Percentiles rank a stretch among this genome's conserved stretches.
These are phyloP conservation scores for Athalia cordata DNA, from an alignment of 2,888 invertebrate genomes.

Conservation along the genomic window DNA sequence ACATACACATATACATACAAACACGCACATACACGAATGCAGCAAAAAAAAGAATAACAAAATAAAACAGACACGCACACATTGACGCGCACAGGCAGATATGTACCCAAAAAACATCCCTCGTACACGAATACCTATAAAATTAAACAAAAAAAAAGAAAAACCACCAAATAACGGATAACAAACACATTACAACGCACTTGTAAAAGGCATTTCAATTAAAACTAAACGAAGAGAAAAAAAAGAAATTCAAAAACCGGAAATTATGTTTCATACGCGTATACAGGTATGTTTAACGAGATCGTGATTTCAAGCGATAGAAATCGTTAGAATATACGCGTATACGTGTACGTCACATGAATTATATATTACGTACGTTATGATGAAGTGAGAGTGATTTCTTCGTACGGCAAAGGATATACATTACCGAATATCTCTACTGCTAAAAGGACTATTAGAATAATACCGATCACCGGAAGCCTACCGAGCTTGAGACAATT, in stretches of 20 bases:
- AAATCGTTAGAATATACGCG: no score
- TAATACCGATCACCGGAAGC: no score
- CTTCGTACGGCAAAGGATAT: slow-evolving; percentile 1
- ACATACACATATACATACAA: slow-evolving; percentile 10
- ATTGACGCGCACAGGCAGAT: neutral
- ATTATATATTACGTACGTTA: neutral
- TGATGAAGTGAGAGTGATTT: slow-evolving; percentile 33
- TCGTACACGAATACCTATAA: neutral
- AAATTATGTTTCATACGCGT: neutral
- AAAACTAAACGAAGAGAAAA: neutral
- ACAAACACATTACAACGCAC: neutral
- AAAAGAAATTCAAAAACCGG: neutral
- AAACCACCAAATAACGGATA: neutral
- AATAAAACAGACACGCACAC: neutral
- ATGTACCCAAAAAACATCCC: neutral
- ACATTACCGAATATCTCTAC: neutral
- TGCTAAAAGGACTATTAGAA: slow-evolving; percentile 6
- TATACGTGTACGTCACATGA: no score
- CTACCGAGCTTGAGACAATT: no score
- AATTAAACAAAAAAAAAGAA: neutral
- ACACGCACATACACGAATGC: neutral
- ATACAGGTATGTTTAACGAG: neutral
- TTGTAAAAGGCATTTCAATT: no score
- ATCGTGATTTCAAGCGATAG: neutral
- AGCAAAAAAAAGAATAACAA: neutral